Percentiles rank a stretch among this genome's conserved stretches.
These are phyloP conservation scores for Poeciliopsis occidentalis DNA, from an alignment of 2,113 vertebrate genomes.

Conservation along the genomic window DNA sequence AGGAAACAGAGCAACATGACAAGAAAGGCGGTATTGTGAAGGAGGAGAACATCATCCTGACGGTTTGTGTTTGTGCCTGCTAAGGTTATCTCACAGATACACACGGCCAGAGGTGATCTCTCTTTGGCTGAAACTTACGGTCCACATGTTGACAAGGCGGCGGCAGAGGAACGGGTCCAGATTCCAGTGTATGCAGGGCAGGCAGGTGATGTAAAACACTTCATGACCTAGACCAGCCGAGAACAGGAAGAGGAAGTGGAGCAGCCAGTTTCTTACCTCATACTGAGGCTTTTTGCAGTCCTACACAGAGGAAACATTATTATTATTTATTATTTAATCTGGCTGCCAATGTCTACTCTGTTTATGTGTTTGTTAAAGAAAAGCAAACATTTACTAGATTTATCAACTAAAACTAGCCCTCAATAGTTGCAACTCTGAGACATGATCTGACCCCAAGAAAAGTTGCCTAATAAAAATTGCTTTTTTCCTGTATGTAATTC, in stretches of 20 bases:
- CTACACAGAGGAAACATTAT: slow-evolving; percentile 55
- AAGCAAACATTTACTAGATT: too few species aligned
- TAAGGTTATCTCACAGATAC: neutral
- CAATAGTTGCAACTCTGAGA: too few species aligned
- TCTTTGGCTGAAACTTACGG: slow-evolving; percentile 47
- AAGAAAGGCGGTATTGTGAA: slow-evolving; percentile 64
- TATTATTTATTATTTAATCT: too few species aligned
- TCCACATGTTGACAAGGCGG: slow-evolving; percentile 91
- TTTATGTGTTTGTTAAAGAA: too few species aligned
- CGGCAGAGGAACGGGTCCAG: slow-evolving; percentile 90
- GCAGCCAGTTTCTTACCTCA: slow-evolving; percentile 87
- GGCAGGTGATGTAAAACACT: slow-evolving; percentile 93
- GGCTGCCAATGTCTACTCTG: too few species aligned
- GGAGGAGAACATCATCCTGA: slow-evolving; percentile 7
- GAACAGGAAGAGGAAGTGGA: slow-evolving; percentile 90
- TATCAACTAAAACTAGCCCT: too few species aligned
- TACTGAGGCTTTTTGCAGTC: slow-evolving; percentile 71
- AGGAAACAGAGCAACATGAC: slow-evolving; percentile 28
- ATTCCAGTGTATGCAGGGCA: slow-evolving; percentile 92
- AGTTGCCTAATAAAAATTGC: too few species aligned
- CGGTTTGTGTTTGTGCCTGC: neutral
- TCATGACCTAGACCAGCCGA: slow-evolving; percentile 91
- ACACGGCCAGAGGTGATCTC: slow-evolving; percentile 3
- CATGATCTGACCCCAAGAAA: too few species aligned
- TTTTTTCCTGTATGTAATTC: too few species aligned